phyloP scores from a whole-genome alignment of 2,113 vertebrate genomes.

The Gymnarchus niloticus region DNA sequence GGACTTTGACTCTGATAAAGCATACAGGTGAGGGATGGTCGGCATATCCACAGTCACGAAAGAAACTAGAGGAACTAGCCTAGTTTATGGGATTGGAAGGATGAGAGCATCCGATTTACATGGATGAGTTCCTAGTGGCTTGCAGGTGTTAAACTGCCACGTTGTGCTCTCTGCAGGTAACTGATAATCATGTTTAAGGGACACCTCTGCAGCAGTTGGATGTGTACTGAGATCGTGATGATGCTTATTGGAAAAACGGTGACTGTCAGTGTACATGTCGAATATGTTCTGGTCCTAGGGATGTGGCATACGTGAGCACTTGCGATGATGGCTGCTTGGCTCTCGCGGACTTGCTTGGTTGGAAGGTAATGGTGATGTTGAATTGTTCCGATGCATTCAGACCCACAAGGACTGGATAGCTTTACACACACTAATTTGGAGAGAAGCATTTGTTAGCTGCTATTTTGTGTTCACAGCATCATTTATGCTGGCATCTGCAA shows the following conservation, averaged over 20 bases:
- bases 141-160: too few relatives aligned
- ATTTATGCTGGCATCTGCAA: neutral
- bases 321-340: conserved; percentile 82
- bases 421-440: neutral
- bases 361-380: conserved; percentile 67
- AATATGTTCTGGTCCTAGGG: conserved; percentile 53
- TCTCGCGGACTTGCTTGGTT: conserved; percentile 78
- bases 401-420: neutral
- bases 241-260: neutral
- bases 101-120: too few relatives aligned
- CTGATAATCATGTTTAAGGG: too few relatives aligned
- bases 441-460: neutral
- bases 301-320: conserved; percentile 77
- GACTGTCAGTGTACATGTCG: neutral
- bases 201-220: neutral
- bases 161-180: too few relatives aligned
- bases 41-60: neutral
- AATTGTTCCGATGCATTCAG: neutral
- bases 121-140: too few relatives aligned
- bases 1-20: conserved; percentile 90
- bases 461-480: neutral
- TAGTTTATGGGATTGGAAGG: too few relatives aligned
- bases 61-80: neutral
- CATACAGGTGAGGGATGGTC: conserved; percentile 71
- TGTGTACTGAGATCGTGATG: too few relatives aligned